Base-by-base conservation (phyloP, 1,140 invertebrate species). In the Nasonia vitripennis region DNA sequence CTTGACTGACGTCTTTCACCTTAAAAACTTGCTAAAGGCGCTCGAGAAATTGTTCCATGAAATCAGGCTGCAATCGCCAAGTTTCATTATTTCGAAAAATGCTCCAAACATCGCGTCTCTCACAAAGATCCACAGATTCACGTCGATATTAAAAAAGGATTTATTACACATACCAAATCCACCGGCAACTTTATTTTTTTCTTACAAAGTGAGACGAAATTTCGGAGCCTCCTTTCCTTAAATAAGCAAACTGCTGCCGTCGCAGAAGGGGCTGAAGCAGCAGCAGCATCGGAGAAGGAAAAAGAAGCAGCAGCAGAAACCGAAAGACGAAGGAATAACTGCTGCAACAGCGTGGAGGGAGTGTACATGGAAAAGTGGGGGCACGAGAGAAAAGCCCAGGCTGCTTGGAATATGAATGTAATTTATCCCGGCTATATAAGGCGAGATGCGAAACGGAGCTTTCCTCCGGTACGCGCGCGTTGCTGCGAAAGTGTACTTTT, bases 351-450 rank as follows among this genome's bases (percentile, higher is more conserved):
- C 67, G 80, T 83, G 82, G 71, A 34, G 23, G 23, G 85, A 27
- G 81, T 55, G 51, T 55, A 10, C 20, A 55, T 55, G 17, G 51
- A 55, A 55, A 55, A 55, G 55, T 20, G 17, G 55, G 17, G 20
- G 51, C 12, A 55, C 55, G 20, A n/a, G 55, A 62, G 41, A 7
- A 62, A 62, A 62, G 17, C 14, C 14, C 51, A 62, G 17, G 6
- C 55, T 62, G 84, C 83, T 79, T 74, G 80, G 81, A 87, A 84
- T 87, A 74, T 83, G 75, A 86, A 86, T 84, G 82, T 87, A 85
- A 87, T 88, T 88, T 88, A 88, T 87, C 84, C 83, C 17, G 55
- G 34, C 67, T 74, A 74, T 74, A 67, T 45, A 85, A 73, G 78
- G 2, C 81, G 48, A 34, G 34, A 81, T 85, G 78, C 84, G 70